A percentile compares a stretch with the other conserved stretches of the same genome.
These are phyloP conservation scores for Drosophila nannoptera DNA, from an alignment of 1,140 invertebrate species.

Conservation along the genomic window DNA sequence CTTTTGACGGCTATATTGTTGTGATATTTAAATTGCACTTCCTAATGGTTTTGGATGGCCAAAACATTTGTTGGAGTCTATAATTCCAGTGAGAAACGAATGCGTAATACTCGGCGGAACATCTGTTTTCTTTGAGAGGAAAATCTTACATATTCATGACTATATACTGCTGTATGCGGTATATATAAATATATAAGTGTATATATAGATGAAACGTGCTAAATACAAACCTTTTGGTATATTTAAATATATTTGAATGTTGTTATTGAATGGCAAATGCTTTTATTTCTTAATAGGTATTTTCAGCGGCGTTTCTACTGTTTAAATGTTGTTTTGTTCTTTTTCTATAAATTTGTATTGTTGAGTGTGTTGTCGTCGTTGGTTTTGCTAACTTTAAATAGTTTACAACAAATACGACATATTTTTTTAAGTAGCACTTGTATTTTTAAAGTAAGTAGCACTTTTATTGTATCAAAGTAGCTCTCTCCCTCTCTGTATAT, in stretches of 20 bases:
- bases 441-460: too few relatives aligned
- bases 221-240: slow-evolving; percentile 5
- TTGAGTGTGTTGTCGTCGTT: neutral
- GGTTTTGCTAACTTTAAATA: slow-evolving; percentile 4
- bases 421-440: neutral
- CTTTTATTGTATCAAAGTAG: neutral
- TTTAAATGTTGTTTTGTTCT: neutral
- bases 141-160: neutral
- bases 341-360: neutral
- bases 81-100: neutral
- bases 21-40: too few relatives aligned
- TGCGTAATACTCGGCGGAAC: neutral
- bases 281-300: neutral
- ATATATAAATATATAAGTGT: neutral
- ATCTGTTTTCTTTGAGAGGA: neutral
- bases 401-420: slow-evolving; percentile 33
- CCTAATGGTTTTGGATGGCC: too few relatives aligned
- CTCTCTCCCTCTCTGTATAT: slow-evolving; percentile 11
- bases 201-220: neutral
- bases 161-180: neutral
- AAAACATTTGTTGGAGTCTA: too few relatives aligned
- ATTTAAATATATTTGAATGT: neutral
- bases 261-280: neutral
- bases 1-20: too few relatives aligned
- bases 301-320: neutral